Evolutionary conservation across 2,888 invertebrate species (phyloP).

Genomic region (Macaria notata): DNA sequence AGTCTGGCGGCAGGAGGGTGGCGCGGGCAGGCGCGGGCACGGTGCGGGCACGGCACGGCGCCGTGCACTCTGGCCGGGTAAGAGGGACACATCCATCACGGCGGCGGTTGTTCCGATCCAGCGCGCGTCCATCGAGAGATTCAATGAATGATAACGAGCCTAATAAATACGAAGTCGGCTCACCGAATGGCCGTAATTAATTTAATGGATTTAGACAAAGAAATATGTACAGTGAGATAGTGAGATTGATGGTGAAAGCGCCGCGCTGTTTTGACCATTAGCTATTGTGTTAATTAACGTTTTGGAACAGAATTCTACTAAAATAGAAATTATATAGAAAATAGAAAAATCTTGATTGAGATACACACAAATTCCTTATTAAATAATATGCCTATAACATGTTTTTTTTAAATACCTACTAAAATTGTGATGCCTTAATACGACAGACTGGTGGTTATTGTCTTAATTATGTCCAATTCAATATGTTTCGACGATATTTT

Average conservation of each 20-base stretch:
- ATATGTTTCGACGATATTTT: too few species aligned
- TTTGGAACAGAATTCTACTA: background rate
- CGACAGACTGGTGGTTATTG: too few species aligned
- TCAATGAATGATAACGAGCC: slow-evolving; percentile 81
- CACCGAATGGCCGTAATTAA: slow-evolving; percentile 79
- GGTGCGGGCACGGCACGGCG: background rate
- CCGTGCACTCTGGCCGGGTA: slow-evolving; percentile 52
- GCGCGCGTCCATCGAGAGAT: slow-evolving; percentile 73
- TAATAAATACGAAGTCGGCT: slow-evolving; percentile 79
- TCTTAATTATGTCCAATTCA: too few species aligned
- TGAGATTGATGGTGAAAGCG: slow-evolving; percentile 68
- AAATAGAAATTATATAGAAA: too few species aligned
- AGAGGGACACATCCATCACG: slow-evolving; percentile 67
- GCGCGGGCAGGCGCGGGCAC: background rate
- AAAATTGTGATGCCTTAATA: too few species aligned
- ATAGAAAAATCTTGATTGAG: too few species aligned
- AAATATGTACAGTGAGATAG: slow-evolving; percentile 80
- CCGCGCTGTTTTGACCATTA: slow-evolving; percentile 68
- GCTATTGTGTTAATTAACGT: slow-evolving; percentile 32
- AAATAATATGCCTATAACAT: too few species aligned
- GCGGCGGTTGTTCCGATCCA: slow-evolving; percentile 68
- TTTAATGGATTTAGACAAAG: slow-evolving; percentile 82
- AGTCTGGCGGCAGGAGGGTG: slow-evolving; percentile 33
- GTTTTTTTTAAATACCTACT: too few species aligned
- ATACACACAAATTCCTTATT: too few species aligned